Evolutionary conservation across 2,113 vertebrate species (phyloP), one percentile per base, ranked within the genome.

Genomic region (Cricetomys ansorgei): DNA sequence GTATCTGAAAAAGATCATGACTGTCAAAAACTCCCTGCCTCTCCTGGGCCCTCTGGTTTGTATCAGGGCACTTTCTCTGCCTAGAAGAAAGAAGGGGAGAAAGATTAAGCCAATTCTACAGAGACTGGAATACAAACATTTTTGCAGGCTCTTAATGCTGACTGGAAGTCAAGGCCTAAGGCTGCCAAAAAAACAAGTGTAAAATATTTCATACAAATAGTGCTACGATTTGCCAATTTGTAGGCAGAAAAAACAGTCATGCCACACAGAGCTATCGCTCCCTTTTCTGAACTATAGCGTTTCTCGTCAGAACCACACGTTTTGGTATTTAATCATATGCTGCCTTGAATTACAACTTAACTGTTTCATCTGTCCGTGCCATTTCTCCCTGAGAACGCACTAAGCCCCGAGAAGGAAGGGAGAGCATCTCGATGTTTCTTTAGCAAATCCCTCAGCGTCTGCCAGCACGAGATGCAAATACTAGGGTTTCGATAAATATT

Each of bases 161-260:
- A 64, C 95, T 97, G 88, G 85, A 91, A 97, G 97, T 98, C 97
- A 97, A 96, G 96, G 97, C 94, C 96, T 77, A 65, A 97, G 97
- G 95, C 96, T 97, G 96, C 97, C 97, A 97, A 97, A 97, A 97
- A 95, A 92, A 81, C 95, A 98, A 98, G 97, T 96, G 97, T 95
- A 97, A 97, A 93, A 94, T 95, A 96, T 96, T 97, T 97, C 94
- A 98, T 94, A 96, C 95, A 98, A 96, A 98, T 86, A 97, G 88
- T 97, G 85, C 91, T 95, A 81, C 67, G 15, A 94, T 95, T 97
- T 91, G 97, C 97, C 97, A 97, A 92, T 96, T 94, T 97, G 97
- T 87, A 92, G 96, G 92, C 96, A 97, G 96, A 93, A 95, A 50
- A 76, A 91, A 88, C 94, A 90, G 91, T 64, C 76, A 86, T 57